phyloP scores from a whole-genome alignment of 2,797 vertebrate genomes.

The Craterocephalus amniculus region DNA sequence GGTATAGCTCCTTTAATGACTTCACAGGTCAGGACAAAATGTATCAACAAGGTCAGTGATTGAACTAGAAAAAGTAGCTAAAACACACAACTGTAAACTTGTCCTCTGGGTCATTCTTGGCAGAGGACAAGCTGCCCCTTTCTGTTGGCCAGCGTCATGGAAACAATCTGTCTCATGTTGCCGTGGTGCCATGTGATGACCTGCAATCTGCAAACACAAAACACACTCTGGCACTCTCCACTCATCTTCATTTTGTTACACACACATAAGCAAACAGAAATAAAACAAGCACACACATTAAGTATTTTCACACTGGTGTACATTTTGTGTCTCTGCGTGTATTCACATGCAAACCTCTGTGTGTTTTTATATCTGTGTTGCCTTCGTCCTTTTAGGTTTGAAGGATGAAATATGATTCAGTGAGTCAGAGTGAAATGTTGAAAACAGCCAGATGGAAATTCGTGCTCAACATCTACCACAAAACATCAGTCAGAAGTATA shows the following conservation, averaged over 20 bases:
- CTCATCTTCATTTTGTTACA: background rate
- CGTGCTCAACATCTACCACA: background rate
- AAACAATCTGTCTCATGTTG: conserved; percentile 49
- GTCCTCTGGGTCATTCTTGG: conserved; percentile 5
- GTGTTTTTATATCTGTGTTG: background rate
- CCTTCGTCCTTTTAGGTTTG: background rate
- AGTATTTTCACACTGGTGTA: background rate
- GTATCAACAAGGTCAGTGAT: background rate
- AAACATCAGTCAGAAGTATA: too few species aligned
- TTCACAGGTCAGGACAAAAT: too few species aligned
- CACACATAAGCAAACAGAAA: background rate
- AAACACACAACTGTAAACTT: conserved; percentile 28
- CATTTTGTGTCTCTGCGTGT: background rate
- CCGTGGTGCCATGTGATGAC: conserved; percentile 34
- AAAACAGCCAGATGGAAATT: background rate
- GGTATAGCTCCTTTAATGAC: too few species aligned
- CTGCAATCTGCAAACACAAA: conserved; percentile 22
- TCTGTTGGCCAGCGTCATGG: conserved; percentile 39
- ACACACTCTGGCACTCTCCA: conserved; percentile 2
- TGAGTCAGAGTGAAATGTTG: background rate
- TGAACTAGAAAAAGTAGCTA: background rate
- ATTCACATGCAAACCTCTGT: background rate
- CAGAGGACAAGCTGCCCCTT: conserved; percentile 13
- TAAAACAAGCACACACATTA: background rate
- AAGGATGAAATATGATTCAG: background rate